These are phyloP conservation scores for Desoria tigrina DNA, from an alignment of 2,888 invertebrate genomes.

Conservation along the genomic window DNA sequence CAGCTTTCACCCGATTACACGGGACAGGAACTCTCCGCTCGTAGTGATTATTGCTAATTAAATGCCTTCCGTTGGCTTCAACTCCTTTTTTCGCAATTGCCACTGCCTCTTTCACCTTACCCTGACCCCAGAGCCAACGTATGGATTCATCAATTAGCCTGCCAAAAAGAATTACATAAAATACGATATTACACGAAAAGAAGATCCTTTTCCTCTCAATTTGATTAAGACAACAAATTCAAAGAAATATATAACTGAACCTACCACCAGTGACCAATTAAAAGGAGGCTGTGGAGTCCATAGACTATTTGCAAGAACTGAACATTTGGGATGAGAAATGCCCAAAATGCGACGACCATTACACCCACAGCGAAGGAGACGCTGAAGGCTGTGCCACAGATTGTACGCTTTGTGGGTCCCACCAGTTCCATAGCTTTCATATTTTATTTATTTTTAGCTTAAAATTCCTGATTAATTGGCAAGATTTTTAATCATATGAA, in stretches of 20 bases:
- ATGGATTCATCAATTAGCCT: constrained; percentile 89
- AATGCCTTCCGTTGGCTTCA: constrained; percentile 28
- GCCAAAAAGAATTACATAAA: constrained; percentile 4
- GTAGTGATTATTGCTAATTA: constrained; percentile 15
- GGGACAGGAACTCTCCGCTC: constrained; percentile 1
- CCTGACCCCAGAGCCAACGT: constrained; percentile 84
- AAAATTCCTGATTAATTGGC: neutral
- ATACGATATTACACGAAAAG: neutral
- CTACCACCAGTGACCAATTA: constrained; percentile 72
- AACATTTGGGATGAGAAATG: constrained; percentile 71
- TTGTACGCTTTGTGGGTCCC: constrained; percentile 74
- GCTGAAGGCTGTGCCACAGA: constrained; percentile 78
- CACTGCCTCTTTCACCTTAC: constrained; percentile 71
- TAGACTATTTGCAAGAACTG: constrained; percentile 76
- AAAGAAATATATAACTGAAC: too few species aligned
- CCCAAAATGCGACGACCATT: constrained; percentile 82
- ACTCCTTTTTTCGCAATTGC: constrained; percentile 34
- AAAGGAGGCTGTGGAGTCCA: constrained; percentile 72
- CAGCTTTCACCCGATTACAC: neutral
- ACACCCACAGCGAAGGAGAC: constrained; percentile 67
- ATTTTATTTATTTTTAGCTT: neutral
- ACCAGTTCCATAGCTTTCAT: constrained; percentile 75
- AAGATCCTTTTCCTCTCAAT: neutral
- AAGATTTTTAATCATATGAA: constrained; percentile 41
- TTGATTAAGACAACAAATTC: neutral